A percentile compares a stretch with the other conserved stretches of the same genome.
Evolutionary conservation across 2,888 invertebrate species (phyloP).

Genomic region (Acanthoscelides obtectus): DNA sequence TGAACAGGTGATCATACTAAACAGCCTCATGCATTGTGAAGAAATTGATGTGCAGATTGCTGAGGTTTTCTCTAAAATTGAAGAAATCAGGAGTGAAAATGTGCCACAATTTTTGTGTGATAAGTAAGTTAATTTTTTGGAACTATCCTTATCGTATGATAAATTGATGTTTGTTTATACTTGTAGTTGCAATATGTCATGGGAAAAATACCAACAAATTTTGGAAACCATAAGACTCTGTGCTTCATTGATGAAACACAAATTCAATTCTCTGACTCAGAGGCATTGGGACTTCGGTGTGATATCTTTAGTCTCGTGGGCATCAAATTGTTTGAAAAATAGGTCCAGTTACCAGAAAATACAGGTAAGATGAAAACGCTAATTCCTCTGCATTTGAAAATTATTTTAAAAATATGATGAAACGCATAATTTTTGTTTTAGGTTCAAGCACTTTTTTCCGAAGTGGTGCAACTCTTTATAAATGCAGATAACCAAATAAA

Average conservation of each 20-base stretch:
- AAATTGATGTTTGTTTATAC: not conserved
- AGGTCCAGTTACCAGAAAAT: constrained; percentile 46
- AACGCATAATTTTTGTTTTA: constrained; percentile 31
- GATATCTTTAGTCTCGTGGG: constrained; percentile 66
- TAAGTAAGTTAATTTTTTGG: constrained; percentile 14
- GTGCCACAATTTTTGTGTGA: constrained; percentile 30
- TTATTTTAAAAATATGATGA: constrained; percentile 2
- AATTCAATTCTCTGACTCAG: constrained; percentile 35
- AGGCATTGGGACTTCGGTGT: constrained; percentile 72
- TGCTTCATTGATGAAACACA: constrained; percentile 36
- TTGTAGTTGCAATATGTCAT: constrained; percentile 36
- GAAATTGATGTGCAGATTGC: constrained; percentile 41
- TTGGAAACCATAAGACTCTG: constrained; percentile 46
- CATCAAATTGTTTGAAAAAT: constrained; percentile 51
- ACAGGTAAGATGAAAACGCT: constrained; percentile 47
- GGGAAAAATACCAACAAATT: constrained; percentile 41
- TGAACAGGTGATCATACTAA: constrained; percentile 32
- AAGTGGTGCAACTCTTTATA: constrained; percentile 53
- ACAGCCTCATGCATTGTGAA: constrained; percentile 32
- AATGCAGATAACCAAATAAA: constrained; percentile 49
- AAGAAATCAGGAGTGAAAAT: constrained; percentile 30
- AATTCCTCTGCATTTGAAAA: constrained; percentile 1
- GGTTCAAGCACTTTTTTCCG: constrained; percentile 51
- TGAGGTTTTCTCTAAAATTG: constrained; percentile 35
- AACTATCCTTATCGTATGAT: too few relatives aligned